Conservation (phyloP, 2,888 invertebrate genomes). For the Hypomecis punctinalis region DNA sequence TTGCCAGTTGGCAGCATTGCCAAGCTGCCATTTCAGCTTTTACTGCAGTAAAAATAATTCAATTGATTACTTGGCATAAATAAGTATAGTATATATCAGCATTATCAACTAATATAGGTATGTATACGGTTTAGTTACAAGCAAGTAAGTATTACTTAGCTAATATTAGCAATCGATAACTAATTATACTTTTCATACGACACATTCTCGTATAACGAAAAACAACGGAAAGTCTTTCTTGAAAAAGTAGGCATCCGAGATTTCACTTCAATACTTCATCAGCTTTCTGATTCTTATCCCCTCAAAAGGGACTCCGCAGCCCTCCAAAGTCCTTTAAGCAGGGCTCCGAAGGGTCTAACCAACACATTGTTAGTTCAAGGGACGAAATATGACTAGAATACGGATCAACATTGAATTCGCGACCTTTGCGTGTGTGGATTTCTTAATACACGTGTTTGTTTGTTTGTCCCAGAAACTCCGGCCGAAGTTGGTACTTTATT, state of each 20-base stretch:
- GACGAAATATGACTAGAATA: conserved; percentile 55
- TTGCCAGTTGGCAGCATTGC: too few relatives aligned
- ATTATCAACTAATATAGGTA: too few relatives aligned
- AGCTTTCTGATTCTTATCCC: conserved; percentile 44
- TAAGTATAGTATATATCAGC: too few relatives aligned
- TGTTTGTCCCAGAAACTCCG: conserved; percentile 34
- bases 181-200: too few relatives aligned
- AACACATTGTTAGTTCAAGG: conserved; percentile 53
- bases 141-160: too few relatives aligned
- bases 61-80: too few relatives aligned
- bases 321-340: conserved; percentile 50
- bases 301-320: conserved; percentile 38
- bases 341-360: conserved; percentile 54
- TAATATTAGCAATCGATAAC: too few relatives aligned
- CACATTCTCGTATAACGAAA: too few relatives aligned
- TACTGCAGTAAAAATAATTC: too few relatives aligned
- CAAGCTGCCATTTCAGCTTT: too few relatives aligned
- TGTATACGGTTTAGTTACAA: too few relatives aligned
- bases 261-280: conserved; percentile 41
- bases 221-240: neutral
- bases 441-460: conserved; percentile 48
- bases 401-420: conserved; percentile 43
- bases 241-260: neutral
- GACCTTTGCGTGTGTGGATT: conserved; percentile 48
- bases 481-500: conserved; percentile 41